phyloP scores from a whole-genome alignment of 2,888 invertebrate species.

The Lacanobia oleracea region DNA sequence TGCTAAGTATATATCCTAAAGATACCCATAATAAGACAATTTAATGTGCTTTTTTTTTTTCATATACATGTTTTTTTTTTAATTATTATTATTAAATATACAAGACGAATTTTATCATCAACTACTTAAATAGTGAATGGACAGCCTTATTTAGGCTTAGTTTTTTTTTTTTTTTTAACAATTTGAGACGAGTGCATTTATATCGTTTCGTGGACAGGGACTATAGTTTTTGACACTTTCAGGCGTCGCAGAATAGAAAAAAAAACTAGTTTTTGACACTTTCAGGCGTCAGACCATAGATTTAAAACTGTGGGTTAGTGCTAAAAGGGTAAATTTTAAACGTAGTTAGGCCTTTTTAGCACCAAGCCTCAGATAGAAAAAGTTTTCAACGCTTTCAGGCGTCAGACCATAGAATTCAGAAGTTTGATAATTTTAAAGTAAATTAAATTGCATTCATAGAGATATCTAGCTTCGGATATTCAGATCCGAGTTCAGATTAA shows the following conservation, averaged over 20 bases:
- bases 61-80: slow-evolving; percentile 63
- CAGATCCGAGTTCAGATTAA: no score
- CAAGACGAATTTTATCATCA: slow-evolving; percentile 47
- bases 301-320: background rate
- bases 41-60: slow-evolving; percentile 57
- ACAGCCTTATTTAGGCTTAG: slow-evolving; percentile 44
- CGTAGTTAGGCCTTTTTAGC: background rate
- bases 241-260: background rate
- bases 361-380: background rate
- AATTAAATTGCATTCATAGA: background rate
- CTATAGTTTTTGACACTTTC: slow-evolving; percentile 1
- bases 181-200: slow-evolving; percentile 42
- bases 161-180: slow-evolving; percentile 3
- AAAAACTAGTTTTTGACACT: background rate
- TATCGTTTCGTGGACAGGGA: background rate
- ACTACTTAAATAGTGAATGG: slow-evolving; percentile 45
- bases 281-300: background rate
- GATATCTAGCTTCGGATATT: background rate
- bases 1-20: slow-evolving; percentile 39
- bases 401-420: background rate
- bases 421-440: background rate
- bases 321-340: background rate
- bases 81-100: slow-evolving; percentile 43
- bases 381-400: background rate
- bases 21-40: slow-evolving; percentile 35